Base-by-base conservation (phyloP, 2,113 vertebrate genomes). In the Sylvietta virens region DNA sequence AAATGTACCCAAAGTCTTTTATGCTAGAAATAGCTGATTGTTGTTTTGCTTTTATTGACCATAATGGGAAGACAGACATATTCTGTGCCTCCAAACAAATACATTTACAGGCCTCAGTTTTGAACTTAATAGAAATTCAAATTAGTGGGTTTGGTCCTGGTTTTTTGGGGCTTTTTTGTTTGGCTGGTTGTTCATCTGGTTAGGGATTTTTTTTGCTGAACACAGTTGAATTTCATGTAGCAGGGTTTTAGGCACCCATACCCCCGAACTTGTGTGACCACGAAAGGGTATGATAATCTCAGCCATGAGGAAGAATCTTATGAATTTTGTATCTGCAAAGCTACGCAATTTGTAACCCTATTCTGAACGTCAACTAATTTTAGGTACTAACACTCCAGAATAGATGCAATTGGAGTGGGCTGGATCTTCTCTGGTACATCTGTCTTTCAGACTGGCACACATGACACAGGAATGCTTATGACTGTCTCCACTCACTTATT, bases 301-400 rank as follows among this genome's bases (percentile, higher is more conserved):
- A 62, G 40, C 31, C 48, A 47, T 33, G 24, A 90, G 50, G 50
- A 94, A 86, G 80, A 77, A 80, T 80, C 50, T 88, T 37, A 88
- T 2, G 11, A 88, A 90, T 90, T 86, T 72, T 44, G 8, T 65
- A 39, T 65, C 66, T 92, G 62, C 54, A 81, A 72, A 95, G 37
- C 50, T 76, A 82, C 67, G n/a, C 45, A 73, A 26, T 72, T 88
- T 65, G 37, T 73, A 73, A 65, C 8, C 23, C 37, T 96, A 11
- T 77, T 88, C 58, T 83, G 64, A 90, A 72, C 58, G 28, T 20
- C 20, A 94, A n/a, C 72, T 86, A 83, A 92, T 81, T 88, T 88
- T 83, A 91, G 76, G 17, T 37, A 57, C 76, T 77, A 88, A 61
- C 24, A 61, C 61, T 48, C 54, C 71, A 72, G 54, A 72, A 72